These are phyloP conservation scores for Lasioglossum malachurum DNA, from an alignment of 2,888 invertebrate genomes.

Conservation along the genomic window DNA sequence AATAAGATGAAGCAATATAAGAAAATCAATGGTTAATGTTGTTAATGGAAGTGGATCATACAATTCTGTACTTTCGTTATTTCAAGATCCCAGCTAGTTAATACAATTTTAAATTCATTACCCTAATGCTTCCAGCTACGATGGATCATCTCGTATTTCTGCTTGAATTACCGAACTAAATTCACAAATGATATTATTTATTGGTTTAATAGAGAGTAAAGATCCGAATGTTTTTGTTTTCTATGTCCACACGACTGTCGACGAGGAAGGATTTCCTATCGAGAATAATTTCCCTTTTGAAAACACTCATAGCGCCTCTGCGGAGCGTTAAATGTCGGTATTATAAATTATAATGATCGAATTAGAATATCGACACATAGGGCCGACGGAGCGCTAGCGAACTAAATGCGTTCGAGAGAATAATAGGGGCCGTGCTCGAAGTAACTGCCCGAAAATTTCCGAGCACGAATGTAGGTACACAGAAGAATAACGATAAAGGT, in stretches of 20 bases:
- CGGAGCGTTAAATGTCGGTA: neutral
- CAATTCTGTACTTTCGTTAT: neutral
- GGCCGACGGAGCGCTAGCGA: neutral
- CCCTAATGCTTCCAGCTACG: neutral
- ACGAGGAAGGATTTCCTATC: neutral
- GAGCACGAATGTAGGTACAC: neutral
- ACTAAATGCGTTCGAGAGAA: neutral
- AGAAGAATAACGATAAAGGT: slow-evolving; percentile 34
- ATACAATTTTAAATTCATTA: neutral
- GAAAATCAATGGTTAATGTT: neutral
- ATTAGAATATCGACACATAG: neutral
- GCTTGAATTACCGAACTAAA: neutral
- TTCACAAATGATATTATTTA: neutral
- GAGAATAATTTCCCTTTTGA: neutral
- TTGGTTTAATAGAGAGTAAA: neutral
- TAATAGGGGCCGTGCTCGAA: slow-evolving; percentile 13
- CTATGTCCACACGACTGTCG: neutral
- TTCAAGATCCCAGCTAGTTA: neutral
- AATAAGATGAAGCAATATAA: neutral
- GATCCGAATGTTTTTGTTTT: neutral
- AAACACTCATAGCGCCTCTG: neutral
- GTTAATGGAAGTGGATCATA: neutral
- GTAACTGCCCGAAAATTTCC: slow-evolving; percentile 20
- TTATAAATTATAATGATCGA: slow-evolving; percentile 9
- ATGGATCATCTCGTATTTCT: neutral